phyloP scores from a whole-genome alignment of 2,797 vertebrate species.

The Sebastes minor region DNA sequence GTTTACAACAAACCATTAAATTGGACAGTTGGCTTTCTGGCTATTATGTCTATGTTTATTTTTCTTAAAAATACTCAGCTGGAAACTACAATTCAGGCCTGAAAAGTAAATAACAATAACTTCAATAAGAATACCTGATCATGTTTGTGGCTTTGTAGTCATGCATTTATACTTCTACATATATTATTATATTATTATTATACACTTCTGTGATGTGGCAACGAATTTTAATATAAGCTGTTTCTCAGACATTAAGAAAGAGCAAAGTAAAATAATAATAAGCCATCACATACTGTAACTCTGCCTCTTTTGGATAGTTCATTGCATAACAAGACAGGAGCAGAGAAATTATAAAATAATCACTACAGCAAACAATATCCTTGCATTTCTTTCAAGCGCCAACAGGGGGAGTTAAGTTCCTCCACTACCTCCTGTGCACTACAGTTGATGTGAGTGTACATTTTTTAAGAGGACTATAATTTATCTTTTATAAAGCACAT shows the following conservation, averaged over 20 bases:
- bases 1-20: constrained; percentile 58
- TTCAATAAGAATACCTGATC: background rate
- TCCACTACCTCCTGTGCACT: background rate
- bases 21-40: constrained; percentile 10
- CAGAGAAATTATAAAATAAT: background rate
- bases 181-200: background rate
- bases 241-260: background rate
- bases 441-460: background rate
- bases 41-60: background rate
- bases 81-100: background rate
- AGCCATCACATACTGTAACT: background rate
- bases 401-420: background rate
- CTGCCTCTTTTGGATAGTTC: background rate
- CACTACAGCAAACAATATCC: background rate
- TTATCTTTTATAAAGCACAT: background rate
- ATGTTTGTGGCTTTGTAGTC: background rate
- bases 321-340: background rate
- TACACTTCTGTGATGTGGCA: background rate
- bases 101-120: background rate
- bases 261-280: background rate
- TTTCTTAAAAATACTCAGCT: background rate
- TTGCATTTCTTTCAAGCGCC: background rate
- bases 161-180: background rate
- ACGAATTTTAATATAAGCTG: background rate
- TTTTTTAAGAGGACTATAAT: background rate